Conservation (phyloP, 2,888 invertebrate species). For the Dynastes grantii region DNA sequence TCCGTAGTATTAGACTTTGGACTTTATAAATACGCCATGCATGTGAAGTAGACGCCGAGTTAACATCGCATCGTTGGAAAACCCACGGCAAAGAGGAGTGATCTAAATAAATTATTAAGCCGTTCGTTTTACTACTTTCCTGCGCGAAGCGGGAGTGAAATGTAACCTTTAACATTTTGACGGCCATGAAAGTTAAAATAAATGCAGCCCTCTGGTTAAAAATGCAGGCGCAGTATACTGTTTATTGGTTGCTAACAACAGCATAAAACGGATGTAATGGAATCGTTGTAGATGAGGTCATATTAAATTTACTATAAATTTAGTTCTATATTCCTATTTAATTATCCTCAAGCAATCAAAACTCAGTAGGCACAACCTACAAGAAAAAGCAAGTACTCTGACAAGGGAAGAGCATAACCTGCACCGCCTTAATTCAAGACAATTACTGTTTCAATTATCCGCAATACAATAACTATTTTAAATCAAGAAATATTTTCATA, state of each 20-base stretch:
- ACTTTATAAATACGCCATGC: conserved; percentile 29
- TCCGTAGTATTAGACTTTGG: conserved; percentile 29
- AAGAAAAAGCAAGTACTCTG: too few relatives aligned
- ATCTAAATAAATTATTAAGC: conserved; percentile 29
- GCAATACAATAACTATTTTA: too few relatives aligned
- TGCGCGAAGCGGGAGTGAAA: neutral
- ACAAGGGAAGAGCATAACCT: too few relatives aligned
- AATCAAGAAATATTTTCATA: too few relatives aligned
- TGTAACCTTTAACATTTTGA: conserved; percentile 27
- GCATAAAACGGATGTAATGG: neutral
- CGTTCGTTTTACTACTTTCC: conserved; percentile 3
- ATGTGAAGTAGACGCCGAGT: neutral
- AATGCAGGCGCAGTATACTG: neutral
- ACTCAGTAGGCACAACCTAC: too few relatives aligned
- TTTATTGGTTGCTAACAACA: conserved; percentile 17
- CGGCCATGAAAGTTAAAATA: conserved; percentile 18
- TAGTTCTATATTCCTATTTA: too few relatives aligned
- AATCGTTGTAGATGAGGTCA: too few relatives aligned
- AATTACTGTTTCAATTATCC: too few relatives aligned
- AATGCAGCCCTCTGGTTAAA: conserved; percentile 9
- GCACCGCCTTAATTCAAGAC: too few relatives aligned
- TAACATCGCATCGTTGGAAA: neutral
- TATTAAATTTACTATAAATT: too few relatives aligned
- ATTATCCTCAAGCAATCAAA: too few relatives aligned
- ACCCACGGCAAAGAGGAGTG: neutral